Conservation (phyloP, 1,140 invertebrate genomes). For the Conus ventricosus region DNA sequence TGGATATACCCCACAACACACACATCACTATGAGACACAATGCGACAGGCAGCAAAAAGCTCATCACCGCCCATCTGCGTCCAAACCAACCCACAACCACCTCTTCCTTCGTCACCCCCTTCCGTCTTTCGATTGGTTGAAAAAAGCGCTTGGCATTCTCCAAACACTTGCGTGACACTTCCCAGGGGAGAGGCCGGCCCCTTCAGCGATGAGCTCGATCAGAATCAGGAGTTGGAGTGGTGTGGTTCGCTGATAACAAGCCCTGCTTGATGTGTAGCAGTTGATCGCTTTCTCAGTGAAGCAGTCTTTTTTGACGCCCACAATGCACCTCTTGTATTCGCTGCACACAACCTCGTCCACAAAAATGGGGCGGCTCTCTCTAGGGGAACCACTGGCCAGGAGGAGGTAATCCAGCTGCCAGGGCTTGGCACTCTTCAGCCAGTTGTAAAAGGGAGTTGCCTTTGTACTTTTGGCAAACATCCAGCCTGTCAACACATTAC, state of each 20-base stretch:
- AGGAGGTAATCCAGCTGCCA: conserved; percentile 17
- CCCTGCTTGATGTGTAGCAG: background rate
- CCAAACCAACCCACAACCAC: too few relatives aligned
- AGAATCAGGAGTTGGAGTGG: background rate
- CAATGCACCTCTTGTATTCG: background rate
- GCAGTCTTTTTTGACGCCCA: background rate
- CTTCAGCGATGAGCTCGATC: background rate
- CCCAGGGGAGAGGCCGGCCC: background rate
- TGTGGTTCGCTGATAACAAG: too few relatives aligned
- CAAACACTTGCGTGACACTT: background rate
- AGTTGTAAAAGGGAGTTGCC: background rate
- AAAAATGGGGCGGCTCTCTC: background rate
- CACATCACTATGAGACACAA: background rate
- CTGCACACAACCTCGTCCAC: too few relatives aligned
- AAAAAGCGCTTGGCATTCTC: conserved; percentile 23
- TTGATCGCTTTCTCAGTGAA: background rate
- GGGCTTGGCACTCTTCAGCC: background rate
- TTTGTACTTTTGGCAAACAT: background rate
- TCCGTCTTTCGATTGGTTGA: background rate
- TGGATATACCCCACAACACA: background rate
- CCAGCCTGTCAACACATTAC: background rate
- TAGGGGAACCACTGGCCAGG: background rate
- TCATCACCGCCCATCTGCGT: too few relatives aligned
- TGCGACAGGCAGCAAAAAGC: background rate
- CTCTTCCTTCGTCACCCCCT: background rate